Evolutionary conservation across 2,888 invertebrate genomes (phyloP), one percentile per base, ranked within the genome.

Genomic region (Drosophila helvetica): DNA sequence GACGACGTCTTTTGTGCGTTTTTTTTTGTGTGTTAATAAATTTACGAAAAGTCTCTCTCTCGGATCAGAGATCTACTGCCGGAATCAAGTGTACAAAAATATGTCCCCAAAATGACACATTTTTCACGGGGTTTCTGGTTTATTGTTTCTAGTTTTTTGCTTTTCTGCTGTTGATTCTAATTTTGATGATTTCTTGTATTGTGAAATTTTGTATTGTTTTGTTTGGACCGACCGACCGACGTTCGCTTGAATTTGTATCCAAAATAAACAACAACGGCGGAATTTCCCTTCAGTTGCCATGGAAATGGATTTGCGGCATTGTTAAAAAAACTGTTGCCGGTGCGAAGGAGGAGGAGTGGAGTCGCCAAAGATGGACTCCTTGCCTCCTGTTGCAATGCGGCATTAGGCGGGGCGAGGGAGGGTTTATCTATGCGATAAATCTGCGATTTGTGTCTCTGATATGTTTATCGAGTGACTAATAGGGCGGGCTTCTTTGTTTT

Each of bases 251-350:
- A 61, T 33, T 71, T 77, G 79, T 85, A 80, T 82, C 77, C 77
- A 74, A 84, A 85, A 78, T 83, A 88, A 89, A 89, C 88, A 85
- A 85, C 75, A 77, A 87, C 89, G 78, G 73, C 74, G 87, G 85
- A 84, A 88, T 89, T 89, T 78, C 62, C 54, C 15, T n/a, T 58
- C 7, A 62, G 89, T 90, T 82, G 73, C 74, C 84, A 90, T 88
- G 80, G 82, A 43, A 70, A 79, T 75, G 52, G 19, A 55, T 74
- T 71, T 79, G 77, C 80, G 84, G 83, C 83, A 77, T 88, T 77
- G 79, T 88, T 72, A 59, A 38, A n/a, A 38, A 38, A 78, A 79
- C 83, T 83, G 88, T 86, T 88, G 88, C 88, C 84, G 38, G 66
- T 71, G 68, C 25, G 56, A 67, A 54, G 66, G 56, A 6, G 47